Base-by-base conservation (phyloP, 1,140 invertebrate genomes). In the Cherax destructor region DNA sequence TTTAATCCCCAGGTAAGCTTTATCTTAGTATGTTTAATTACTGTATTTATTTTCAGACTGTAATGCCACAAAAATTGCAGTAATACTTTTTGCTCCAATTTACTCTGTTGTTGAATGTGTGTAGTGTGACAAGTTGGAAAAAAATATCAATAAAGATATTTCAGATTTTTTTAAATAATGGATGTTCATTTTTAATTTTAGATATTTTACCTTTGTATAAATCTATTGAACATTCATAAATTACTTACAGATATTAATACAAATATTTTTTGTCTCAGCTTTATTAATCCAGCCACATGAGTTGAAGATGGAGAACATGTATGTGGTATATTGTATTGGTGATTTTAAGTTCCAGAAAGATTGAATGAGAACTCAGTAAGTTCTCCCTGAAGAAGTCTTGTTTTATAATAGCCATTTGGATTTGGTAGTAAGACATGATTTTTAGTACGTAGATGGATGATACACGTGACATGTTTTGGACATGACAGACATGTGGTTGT, bases 1-100 rank as follows among this genome's bases (percentile, higher is more conserved):
- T 80, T 50, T 80, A 56, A 61, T 61, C 24, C 16, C 9, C 52
- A 61, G 52, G 80, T 61, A 83, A 83, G 56, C 80, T 61, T 18
- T 59, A 24, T 41, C 52, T 61, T 59, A 47, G 79, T 80, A 80
- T 6, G 52, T 56, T 80, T 59, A 79, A 21, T 79, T 41, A 18
- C 77, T 79, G 13, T 41, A 21, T 16, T 59, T 65, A 21, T 80
- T 80, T 80, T 52, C 79, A 80, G 79, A 52, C 52, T 80, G 30
- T 11, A 83, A 16, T 74, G 9, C 30, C 5, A 9, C 24, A 5
- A 74, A 30, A 10, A 21, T 24, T 74, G 18, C n/a, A 30, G 69
- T 30, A 30, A 21, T 74, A 30, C 9, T 74, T 74, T 74, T 74
- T 30, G 6, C 69, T 74, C 69, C 5, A 30, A 30, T 80, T 6